A percentile compares a stretch with the other conserved stretches of the same genome.
Evolutionary conservation across 2,888 invertebrate genomes (phyloP).

Genomic region (Beris morrisii): DNA sequence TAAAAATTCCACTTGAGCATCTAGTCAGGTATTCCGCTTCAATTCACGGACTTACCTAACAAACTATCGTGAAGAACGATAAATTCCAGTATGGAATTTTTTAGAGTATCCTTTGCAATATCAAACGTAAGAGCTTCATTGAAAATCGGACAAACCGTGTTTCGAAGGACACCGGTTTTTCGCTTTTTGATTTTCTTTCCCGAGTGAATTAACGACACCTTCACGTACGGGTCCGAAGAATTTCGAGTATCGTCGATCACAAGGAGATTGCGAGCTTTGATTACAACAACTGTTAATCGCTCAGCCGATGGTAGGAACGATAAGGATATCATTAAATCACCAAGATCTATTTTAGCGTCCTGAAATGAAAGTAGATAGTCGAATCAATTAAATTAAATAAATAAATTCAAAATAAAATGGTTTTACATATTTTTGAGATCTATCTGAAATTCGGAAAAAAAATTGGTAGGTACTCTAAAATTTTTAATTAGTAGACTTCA

Average conservation of each 20-base stretch:
- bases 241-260: conserved; percentile 91
- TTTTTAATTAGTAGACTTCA: no score
- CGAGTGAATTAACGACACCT: conserved; percentile 84
- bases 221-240: conserved; percentile 93
- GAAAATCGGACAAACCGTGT: conserved; percentile 84
- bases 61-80: conserved; percentile 65
- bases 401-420: background rate
- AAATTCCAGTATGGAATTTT: conserved; percentile 62
- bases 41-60: conserved; percentile 52
- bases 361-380: conserved; percentile 35
- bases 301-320: conserved; percentile 91
- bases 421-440: background rate
- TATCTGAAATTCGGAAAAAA: background rate
- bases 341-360: conserved; percentile 74
- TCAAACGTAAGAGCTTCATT: conserved; percentile 94
- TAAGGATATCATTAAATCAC: conserved; percentile 88
- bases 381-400: background rate
- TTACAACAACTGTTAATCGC: conserved; percentile 84
- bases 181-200: conserved; percentile 90
- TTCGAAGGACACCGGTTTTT: conserved; percentile 87
- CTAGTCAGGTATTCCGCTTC: background rate
- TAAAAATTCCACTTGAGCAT: background rate
- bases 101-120: conserved; percentile 68
- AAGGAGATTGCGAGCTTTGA: conserved; percentile 87
- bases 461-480: no score